Percentiles rank a stretch among this genome's conserved stretches.
These are phyloP conservation scores for Caerostris extrusa DNA, from an alignment of 1,140 invertebrate genomes.

Conservation along the genomic window DNA sequence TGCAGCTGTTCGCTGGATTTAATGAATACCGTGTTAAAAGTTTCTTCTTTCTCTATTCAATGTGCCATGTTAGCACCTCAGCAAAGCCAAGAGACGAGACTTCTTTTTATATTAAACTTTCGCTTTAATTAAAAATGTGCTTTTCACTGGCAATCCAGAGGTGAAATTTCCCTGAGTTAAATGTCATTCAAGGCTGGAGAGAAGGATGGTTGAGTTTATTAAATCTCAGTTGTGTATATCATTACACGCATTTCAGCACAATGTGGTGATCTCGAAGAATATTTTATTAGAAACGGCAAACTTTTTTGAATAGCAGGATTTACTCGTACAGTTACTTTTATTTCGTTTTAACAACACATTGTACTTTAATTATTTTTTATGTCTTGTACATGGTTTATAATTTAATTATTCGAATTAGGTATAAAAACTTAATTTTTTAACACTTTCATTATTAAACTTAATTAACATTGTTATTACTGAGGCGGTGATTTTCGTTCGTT, in stretches of 20 bases:
- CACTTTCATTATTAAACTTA: no score
- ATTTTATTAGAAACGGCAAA: neutral
- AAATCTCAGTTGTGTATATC: constrained; percentile 44
- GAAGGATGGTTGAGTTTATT: constrained; percentile 39
- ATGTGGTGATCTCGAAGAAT: neutral
- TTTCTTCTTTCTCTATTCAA: constrained; percentile 44
- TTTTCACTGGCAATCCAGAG: neutral
- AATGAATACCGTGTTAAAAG: constrained; percentile 38
- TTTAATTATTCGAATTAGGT: no score
- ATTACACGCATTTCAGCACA: neutral
- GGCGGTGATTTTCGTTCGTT: no score
- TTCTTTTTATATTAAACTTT: constrained; percentile 35
- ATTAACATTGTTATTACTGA: no score
- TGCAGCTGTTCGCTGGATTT: constrained; percentile 47
- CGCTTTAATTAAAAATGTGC: constrained; percentile 40
- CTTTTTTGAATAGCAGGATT: neutral
- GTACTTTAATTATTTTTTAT: neutral
- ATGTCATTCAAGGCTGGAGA: constrained; percentile 6
- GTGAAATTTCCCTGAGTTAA: constrained; percentile 17
- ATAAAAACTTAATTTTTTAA: no score
- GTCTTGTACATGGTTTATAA: no score
- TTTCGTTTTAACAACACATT: neutral
- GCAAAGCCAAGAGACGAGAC: neutral
- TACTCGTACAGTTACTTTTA: neutral
- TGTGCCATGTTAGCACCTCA: constrained; percentile 10